phyloP scores from a whole-genome alignment of 2,888 invertebrate genomes.

The Acleris cristana region DNA sequence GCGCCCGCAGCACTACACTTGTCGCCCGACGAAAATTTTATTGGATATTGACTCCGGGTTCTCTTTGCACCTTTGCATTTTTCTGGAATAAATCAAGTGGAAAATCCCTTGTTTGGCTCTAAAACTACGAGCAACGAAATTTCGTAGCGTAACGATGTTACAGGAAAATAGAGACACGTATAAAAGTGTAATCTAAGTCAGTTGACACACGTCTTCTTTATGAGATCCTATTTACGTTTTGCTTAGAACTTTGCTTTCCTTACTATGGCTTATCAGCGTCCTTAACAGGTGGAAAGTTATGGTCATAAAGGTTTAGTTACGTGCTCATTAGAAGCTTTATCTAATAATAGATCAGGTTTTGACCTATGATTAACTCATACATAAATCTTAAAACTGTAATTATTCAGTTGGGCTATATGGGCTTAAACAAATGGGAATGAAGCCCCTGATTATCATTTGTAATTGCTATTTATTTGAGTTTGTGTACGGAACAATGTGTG shows the following conservation, averaged over 20 bases:
- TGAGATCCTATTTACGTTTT: constrained; percentile 15
- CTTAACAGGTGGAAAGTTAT: too few relatives aligned
- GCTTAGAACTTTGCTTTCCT: constrained; percentile 4
- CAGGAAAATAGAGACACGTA: background rate
- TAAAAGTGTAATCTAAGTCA: constrained; percentile 4
- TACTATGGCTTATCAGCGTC: too few relatives aligned
- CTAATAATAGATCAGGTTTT: too few relatives aligned
- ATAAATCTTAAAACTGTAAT: too few relatives aligned
- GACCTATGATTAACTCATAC: too few relatives aligned
- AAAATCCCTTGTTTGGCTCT: constrained; percentile 1
- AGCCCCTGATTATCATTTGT: too few relatives aligned
- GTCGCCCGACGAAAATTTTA: constrained; percentile 9
- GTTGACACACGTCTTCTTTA: constrained; percentile 12
- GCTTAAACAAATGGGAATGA: too few relatives aligned
- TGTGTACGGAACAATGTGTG: too few relatives aligned
- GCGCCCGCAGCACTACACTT: constrained; percentile 13
- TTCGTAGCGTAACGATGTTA: constrained; percentile 9
- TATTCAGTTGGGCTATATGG: too few relatives aligned
- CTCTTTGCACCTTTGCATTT: constrained; percentile 22
- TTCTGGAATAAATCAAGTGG: constrained; percentile 10
- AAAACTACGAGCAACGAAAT: constrained; percentile 4
- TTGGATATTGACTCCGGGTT: constrained; percentile 20
- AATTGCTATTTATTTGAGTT: too few relatives aligned
- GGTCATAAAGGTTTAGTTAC: too few relatives aligned
- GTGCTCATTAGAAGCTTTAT: too few relatives aligned